phyloP scores from a whole-genome alignment of 2,113 vertebrate genomes.

The Sylvilagus bachmani region DNA sequence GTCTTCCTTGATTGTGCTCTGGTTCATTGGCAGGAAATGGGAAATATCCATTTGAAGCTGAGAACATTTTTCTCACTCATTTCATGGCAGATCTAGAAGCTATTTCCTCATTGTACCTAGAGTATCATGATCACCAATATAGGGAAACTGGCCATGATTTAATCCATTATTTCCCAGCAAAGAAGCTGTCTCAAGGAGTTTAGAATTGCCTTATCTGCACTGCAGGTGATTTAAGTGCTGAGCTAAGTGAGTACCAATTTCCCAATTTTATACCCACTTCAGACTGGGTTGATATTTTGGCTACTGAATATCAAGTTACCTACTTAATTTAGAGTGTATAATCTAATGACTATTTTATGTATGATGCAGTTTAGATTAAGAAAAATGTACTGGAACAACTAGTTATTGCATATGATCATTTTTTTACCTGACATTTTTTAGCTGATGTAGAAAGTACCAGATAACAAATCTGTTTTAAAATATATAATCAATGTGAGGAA shows the following conservation, averaged over 20 bases:
- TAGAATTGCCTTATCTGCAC: constrained; percentile 61
- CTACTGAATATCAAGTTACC: constrained; percentile 32
- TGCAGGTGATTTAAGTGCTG: constrained; percentile 61
- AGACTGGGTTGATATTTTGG: constrained; percentile 62
- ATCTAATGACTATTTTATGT: not conserved
- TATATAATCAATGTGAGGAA: not conserved
- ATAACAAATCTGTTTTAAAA: constrained; percentile 40
- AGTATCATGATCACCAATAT: constrained; percentile 22
- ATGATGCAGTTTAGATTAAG: not conserved
- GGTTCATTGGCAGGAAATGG: constrained; percentile 15
- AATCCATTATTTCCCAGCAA: constrained; percentile 61
- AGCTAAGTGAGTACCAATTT: constrained; percentile 65
- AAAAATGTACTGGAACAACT: not conserved
- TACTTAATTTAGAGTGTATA: constrained; percentile 16
- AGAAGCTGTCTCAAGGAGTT: constrained; percentile 54
- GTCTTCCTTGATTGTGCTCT: not conserved
- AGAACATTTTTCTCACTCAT: constrained; percentile 47
- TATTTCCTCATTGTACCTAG: constrained; percentile 41
- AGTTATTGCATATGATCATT: not conserved
- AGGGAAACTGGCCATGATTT: constrained; percentile 44
- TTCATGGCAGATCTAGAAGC: constrained; percentile 53
- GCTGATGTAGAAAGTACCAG: constrained; percentile 13
- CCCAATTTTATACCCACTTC: constrained; percentile 65
- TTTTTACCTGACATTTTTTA: constrained; percentile 44
- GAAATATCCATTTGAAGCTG: constrained; percentile 35